phyloP scores from a whole-genome alignment of 1,140 invertebrate species.

The Rhynchophorus ferrugineus region DNA sequence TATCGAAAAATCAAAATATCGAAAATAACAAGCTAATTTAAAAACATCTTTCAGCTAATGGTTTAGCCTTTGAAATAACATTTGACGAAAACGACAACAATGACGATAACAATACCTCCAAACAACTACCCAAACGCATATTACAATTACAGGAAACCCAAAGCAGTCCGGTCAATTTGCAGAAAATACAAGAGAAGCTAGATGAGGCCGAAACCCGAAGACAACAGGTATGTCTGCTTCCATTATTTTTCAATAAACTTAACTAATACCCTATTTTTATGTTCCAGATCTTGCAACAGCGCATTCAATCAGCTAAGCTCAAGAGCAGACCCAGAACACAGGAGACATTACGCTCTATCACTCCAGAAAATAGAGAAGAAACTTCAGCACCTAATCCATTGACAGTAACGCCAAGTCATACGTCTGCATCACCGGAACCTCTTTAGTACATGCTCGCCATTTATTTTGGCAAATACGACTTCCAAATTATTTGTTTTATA shows the following conservation, averaged over 20 bases:
- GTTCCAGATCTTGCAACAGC: slow-evolving; percentile 32
- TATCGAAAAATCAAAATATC: slow-evolving; percentile 1
- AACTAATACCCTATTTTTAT: slow-evolving; percentile 10
- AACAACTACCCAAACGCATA: slow-evolving; percentile 51
- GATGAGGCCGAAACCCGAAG: slow-evolving; percentile 60
- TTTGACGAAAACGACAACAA: slow-evolving; percentile 41
- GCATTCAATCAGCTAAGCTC: slow-evolving; percentile 32
- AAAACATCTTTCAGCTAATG: slow-evolving; percentile 28
- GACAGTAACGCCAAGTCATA: too few relatives aligned
- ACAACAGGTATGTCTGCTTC: slow-evolving; percentile 41
- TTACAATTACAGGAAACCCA: slow-evolving; percentile 51
- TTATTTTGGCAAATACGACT: too few relatives aligned
- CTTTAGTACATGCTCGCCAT: too few relatives aligned
- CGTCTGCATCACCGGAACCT: too few relatives aligned
- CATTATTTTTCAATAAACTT: too few relatives aligned
- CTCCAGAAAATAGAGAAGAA: too few relatives aligned
- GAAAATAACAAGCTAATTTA: neutral
- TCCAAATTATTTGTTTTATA: too few relatives aligned
- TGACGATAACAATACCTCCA: slow-evolving; percentile 45
- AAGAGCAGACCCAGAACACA: too few relatives aligned
- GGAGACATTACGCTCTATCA: too few relatives aligned
- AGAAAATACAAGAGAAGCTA: slow-evolving; percentile 57
- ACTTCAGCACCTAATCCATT: too few relatives aligned
- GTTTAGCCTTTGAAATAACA: slow-evolving; percentile 58
- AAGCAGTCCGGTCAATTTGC: slow-evolving; percentile 45